Percentiles rank a stretch among this genome's conserved stretches.
Conservation (phyloP, 1,140 invertebrate genomes). For the Cyclina sinensis region DNA sequence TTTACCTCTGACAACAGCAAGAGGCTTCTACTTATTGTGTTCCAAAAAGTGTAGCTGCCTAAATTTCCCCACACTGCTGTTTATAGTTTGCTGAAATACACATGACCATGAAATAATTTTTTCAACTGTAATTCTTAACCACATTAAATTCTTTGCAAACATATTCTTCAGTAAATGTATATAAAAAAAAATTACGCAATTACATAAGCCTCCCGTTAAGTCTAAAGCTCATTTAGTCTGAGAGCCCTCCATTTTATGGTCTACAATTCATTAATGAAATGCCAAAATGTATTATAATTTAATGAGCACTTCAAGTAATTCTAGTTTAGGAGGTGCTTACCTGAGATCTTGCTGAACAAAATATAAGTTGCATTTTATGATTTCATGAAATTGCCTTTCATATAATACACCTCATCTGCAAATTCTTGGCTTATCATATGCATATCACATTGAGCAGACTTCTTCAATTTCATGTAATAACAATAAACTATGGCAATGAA, state of each 20-base stretch:
- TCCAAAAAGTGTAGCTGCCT: no score
- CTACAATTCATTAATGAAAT: conserved; percentile 18
- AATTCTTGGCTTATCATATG: not conserved
- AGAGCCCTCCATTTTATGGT: not conserved
- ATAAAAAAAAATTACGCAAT: not conserved
- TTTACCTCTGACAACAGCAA: no score
- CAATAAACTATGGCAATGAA: no score
- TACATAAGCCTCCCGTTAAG: not conserved
- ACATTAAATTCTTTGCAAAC: no score
- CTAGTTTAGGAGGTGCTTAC: not conserved
- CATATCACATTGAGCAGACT: not conserved
- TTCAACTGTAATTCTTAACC: no score
- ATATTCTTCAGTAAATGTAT: no score
- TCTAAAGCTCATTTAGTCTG: not conserved
- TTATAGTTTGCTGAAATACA: no score
- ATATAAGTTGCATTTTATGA: not conserved
- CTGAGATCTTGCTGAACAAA: not conserved
- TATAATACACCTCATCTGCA: conserved; percentile 13
- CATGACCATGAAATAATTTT: no score
- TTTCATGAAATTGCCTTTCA: not conserved
- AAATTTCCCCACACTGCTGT: no score
- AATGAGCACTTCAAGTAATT: conserved; percentile 2
- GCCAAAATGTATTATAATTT: conserved; percentile 23
- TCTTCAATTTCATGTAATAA: no score
- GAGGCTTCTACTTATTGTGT: no score